Evolutionary conservation across 2,888 invertebrate species (phyloP).

Genomic region (Phyto melanocephala): DNA sequence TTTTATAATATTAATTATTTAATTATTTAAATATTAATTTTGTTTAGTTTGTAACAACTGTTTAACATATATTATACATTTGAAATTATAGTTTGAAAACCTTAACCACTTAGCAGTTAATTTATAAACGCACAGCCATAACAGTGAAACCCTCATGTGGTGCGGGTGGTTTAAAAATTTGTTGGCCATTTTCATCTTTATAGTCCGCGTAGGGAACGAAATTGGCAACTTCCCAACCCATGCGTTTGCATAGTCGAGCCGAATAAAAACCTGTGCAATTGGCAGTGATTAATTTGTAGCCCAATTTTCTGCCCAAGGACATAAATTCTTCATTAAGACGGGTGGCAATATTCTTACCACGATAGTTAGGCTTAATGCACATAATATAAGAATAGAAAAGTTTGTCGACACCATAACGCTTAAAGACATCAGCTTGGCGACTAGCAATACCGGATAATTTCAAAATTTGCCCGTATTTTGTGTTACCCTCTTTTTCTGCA

Average conservation of each 20-base stretch:
- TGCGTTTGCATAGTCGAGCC: conserved; percentile 68
- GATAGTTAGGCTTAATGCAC: conserved; percentile 68
- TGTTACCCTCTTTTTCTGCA: conserved; percentile 65
- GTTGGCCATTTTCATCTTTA: conserved; percentile 67
- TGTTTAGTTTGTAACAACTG: too few relatives aligned
- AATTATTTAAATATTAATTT: too few relatives aligned
- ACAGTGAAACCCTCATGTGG: conserved; percentile 72
- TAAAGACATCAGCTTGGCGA: conserved; percentile 69
- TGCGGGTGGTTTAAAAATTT: conserved; percentile 70
- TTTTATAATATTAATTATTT: too few relatives aligned
- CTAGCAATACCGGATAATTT: conserved; percentile 69
- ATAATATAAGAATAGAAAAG: conserved; percentile 71
- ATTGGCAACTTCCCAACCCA: conserved; percentile 70
- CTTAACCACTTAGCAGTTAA: too few relatives aligned
- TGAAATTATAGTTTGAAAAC: too few relatives aligned
- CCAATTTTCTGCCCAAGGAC: conserved; percentile 66
- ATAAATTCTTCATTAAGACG: conserved; percentile 69
- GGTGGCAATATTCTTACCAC: conserved; percentile 71
- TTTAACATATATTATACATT: too few relatives aligned
- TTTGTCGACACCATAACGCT: conserved; percentile 67
- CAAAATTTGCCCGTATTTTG: conserved; percentile 72
- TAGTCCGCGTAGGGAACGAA: conserved; percentile 69
- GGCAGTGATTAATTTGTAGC: conserved; percentile 68
- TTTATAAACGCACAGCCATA: conserved; percentile 67
- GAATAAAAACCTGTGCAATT: conserved; percentile 75